Conservation (phyloP, 2,797 vertebrate genomes). For the Simalia tracyae region DNA sequence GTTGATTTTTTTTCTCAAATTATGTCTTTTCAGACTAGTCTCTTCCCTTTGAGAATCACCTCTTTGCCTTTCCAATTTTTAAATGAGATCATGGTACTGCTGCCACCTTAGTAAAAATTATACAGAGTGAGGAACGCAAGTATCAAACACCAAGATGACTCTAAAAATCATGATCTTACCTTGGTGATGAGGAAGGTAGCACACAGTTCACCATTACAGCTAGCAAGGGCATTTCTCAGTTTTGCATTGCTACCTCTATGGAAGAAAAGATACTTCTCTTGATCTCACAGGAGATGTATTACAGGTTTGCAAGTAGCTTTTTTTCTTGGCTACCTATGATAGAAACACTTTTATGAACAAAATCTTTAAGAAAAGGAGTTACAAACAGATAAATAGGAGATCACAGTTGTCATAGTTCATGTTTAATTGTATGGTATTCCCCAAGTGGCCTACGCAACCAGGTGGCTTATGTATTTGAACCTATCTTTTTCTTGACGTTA, state of each 20-base stretch:
- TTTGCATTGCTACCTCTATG: neutral
- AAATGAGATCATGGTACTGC: neutral
- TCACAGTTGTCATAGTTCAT: neutral
- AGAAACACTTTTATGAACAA: neutral
- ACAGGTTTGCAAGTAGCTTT: neutral
- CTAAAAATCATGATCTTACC: neutral
- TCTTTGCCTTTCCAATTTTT: neutral
- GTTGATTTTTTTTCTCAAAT: neutral
- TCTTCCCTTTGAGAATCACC: neutral
- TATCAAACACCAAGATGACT: neutral
- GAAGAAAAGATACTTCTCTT: neutral
- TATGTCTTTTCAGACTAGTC: neutral
- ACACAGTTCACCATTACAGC: neutral
- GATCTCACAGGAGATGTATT: neutral
- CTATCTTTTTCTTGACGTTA: neutral
- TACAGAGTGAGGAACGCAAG: too few species aligned
- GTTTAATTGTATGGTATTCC: neutral
- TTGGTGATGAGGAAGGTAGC: neutral
- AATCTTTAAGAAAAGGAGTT: neutral
- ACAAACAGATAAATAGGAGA: neutral
- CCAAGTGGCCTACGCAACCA: neutral
- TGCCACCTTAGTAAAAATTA: neutral
- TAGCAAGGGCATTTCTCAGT: slow-evolving; percentile 13
- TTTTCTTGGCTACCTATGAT: neutral
- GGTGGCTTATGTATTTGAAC: neutral